phyloP scores from a whole-genome alignment of 2,113 vertebrate species.

The Sisor rabdophorus region DNA sequence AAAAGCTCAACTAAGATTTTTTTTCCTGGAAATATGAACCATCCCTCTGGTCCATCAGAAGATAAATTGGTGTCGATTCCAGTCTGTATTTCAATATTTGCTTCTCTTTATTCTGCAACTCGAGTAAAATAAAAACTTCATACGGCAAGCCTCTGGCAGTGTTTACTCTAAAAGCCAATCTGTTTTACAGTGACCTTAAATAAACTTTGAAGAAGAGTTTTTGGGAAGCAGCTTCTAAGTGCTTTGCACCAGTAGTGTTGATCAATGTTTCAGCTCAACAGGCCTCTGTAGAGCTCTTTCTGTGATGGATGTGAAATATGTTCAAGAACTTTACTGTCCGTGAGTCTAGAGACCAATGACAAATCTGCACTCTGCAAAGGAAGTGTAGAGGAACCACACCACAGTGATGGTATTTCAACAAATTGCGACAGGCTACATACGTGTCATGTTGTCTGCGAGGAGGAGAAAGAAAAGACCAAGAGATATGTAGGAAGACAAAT shows the following conservation, averaged over 20 bases:
- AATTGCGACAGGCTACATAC: constrained; percentile 42
- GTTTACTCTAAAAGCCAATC: constrained; percentile 27
- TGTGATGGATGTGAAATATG: constrained; percentile 35
- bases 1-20: not conserved
- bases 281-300: constrained; percentile 26
- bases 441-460: constrained; percentile 19
- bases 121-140: constrained; percentile 2
- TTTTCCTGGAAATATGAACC: not conserved
- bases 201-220: constrained; percentile 25
- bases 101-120: not conserved
- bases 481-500: not conserved
- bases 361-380: constrained; percentile 26
- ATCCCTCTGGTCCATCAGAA: not conserved
- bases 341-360: constrained; percentile 25
- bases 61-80: not conserved
- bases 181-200: constrained; percentile 31
- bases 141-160: not conserved
- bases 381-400: constrained; percentile 8
- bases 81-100: not conserved
- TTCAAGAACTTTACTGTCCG: constrained; percentile 11
- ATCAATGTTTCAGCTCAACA: constrained; percentile 50
- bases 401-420: constrained; percentile 51
- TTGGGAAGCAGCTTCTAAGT: constrained; percentile 29
- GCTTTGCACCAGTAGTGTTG: constrained; percentile 25
- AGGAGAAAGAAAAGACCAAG: not conserved